Percentiles rank a stretch among this genome's conserved stretches.
Conservation (phyloP, 2,888 invertebrate genomes). For the Siphlonurus alternatus region DNA sequence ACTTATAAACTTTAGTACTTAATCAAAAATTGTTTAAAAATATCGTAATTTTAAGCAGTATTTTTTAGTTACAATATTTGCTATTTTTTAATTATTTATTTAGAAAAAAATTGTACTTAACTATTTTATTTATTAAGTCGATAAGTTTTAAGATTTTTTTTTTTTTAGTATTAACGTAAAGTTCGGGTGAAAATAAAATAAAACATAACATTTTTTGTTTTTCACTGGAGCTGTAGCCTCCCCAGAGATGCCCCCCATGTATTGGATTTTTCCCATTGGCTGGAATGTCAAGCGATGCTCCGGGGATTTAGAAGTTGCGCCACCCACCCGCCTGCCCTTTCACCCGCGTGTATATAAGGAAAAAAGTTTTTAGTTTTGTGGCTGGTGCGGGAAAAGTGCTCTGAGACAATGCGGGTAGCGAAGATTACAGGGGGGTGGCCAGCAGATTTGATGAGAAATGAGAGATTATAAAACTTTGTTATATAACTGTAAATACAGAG, state of each 20-base stretch:
- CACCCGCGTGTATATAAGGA: not conserved
- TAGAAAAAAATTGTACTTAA: too few species aligned
- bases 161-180: too few species aligned
- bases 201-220: not conserved
- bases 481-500: not conserved
- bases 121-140: too few species aligned
- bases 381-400: not conserved
- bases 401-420: not conserved
- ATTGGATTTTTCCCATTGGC: slow-evolving; percentile 1
- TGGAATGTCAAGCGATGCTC: slow-evolving; percentile 2
- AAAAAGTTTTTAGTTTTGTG: not conserved
- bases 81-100: too few species aligned
- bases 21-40: too few species aligned
- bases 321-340: not conserved
- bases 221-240: not conserved
- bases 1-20: too few species aligned
- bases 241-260: not conserved
- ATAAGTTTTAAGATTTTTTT: too few species aligned
- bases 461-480: not conserved
- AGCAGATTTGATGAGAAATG: not conserved
- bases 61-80: too few species aligned
- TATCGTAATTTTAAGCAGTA: too few species aligned
- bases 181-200: too few species aligned
- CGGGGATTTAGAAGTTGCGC: not conserved
- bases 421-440: not conserved